A percentile compares a stretch with the other conserved stretches of the same genome.
Conservation (phyloP, 1,140 invertebrate species). For the Zaprionus capensis region DNA sequence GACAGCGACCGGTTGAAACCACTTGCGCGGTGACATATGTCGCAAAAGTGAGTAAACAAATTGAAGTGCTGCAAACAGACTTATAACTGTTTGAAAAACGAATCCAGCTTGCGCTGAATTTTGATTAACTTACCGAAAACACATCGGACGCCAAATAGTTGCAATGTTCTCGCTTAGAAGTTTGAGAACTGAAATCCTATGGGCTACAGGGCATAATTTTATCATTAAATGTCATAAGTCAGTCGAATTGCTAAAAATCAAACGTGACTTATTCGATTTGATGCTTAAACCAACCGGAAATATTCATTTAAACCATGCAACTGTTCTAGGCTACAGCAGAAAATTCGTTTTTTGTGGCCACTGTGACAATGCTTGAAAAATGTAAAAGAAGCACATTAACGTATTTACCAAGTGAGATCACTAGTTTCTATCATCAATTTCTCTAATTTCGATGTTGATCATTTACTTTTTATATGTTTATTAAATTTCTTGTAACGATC, state of each 20-base stretch:
- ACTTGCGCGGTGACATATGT: constrained; percentile 85
- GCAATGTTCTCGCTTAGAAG: constrained; percentile 10
- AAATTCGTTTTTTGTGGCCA: too few relatives aligned
- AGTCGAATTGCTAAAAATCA: too few relatives aligned
- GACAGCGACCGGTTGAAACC: constrained; percentile 88
- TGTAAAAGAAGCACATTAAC: too few relatives aligned
- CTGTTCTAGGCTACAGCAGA: not conserved
- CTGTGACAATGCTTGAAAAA: too few relatives aligned
- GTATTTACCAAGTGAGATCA: too few relatives aligned
- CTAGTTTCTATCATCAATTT: too few relatives aligned
- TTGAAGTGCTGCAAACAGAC: constrained; percentile 28
- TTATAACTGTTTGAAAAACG: not conserved
- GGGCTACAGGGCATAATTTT: constrained; percentile 48
- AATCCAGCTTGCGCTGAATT: not conserved
- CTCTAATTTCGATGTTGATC: too few relatives aligned
- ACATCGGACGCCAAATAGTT: constrained; percentile 5
- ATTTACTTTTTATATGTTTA: not conserved
- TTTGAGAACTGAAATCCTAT: constrained; percentile 49
- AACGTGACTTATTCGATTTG: too few relatives aligned
- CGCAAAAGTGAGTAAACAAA: constrained; percentile 42
- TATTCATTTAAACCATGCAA: not conserved
- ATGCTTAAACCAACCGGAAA: not conserved
- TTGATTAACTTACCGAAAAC: constrained; percentile 28
- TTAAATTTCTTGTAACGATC: not conserved
- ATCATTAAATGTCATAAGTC: too few relatives aligned